Conservation (phyloP, 1,140 invertebrate species). For the Thrips palmi region DNA sequence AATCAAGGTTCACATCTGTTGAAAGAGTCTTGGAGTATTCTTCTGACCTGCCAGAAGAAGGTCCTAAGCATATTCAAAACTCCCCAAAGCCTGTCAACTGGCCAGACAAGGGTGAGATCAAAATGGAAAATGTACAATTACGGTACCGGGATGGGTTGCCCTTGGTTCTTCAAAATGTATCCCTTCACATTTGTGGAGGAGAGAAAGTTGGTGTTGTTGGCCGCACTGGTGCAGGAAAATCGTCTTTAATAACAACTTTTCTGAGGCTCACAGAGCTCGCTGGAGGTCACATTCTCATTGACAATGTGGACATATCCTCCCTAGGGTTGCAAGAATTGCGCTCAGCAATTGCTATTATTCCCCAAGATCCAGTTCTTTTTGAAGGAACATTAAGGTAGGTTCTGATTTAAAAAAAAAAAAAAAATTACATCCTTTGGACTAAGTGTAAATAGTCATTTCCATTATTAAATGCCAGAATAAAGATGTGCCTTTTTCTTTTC, state of each 20-base stretch:
- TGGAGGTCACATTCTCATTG: constrained; percentile 55
- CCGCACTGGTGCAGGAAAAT: constrained; percentile 82
- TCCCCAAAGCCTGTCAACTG: constrained; percentile 31
- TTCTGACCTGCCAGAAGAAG: no score
- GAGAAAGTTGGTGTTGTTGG: constrained; percentile 81
- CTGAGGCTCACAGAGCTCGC: constrained; percentile 53
- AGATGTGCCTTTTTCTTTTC: no score
- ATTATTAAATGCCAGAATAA: no score
- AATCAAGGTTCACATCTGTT: constrained; percentile 42
- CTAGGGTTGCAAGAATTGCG: constrained; percentile 39
- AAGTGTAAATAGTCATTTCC: no score
- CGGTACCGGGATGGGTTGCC: constrained; percentile 29
- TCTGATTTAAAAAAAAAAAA: no score
- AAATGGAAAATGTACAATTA: constrained; percentile 31
- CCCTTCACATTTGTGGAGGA: constrained; percentile 30
- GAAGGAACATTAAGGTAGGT: constrained; percentile 63
- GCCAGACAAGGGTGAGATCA: constrained; percentile 33
- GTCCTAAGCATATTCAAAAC: no score
- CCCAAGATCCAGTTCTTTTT: constrained; percentile 90
- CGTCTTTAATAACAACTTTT: constrained; percentile 60
- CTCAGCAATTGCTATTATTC: constrained; percentile 73
- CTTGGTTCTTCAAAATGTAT: constrained; percentile 30
- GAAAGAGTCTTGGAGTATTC: no score
- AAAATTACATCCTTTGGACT: no score
- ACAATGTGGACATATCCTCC: constrained; percentile 47